A percentile compares a stretch with the other conserved stretches of the same genome.
Conservation (phyloP, 2,888 invertebrate genomes). For the Parthenolecanium corni region DNA sequence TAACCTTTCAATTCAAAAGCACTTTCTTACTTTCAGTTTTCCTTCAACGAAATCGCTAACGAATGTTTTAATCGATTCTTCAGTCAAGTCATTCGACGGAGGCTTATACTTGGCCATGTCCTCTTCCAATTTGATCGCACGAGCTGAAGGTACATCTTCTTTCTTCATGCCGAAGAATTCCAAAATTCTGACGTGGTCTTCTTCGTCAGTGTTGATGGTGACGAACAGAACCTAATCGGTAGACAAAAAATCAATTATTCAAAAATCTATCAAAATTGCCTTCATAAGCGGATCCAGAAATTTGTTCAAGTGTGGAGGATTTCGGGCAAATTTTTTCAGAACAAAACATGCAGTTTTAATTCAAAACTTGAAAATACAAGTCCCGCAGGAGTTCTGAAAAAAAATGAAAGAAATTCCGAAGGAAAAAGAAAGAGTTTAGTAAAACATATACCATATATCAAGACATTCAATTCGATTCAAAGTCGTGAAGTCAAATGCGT, state of each 20-base stretch:
- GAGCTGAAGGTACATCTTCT: constrained; percentile 78
- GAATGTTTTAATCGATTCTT: constrained; percentile 63
- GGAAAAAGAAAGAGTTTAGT: no score
- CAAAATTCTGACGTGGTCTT: constrained; percentile 91
- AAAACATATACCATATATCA: no score
- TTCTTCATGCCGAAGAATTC: constrained; percentile 99
- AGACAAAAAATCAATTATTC: constrained; percentile 23
- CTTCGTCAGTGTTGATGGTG: constrained; percentile 85
- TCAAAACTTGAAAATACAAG: no score
- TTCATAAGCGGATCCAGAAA: no score
- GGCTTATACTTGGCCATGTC: constrained; percentile 99
- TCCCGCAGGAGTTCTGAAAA: no score
- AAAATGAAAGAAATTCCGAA: no score
- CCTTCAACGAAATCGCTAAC: constrained; percentile 82
- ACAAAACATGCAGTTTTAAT: no score
- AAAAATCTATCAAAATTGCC: constrained; percentile 17
- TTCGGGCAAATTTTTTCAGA: no score
- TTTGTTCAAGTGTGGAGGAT: no score
- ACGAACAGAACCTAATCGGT: constrained; percentile 77
- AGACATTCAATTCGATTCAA: no score
- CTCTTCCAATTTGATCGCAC: constrained; percentile 88
- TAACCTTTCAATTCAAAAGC: no score
- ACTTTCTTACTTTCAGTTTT: constrained; percentile 56
- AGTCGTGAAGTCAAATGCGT: no score
- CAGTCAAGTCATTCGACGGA: constrained; percentile 53